Evolutionary conservation across 2,888 invertebrate genomes (phyloP).

Genomic region (Limnephilus marmoratus): DNA sequence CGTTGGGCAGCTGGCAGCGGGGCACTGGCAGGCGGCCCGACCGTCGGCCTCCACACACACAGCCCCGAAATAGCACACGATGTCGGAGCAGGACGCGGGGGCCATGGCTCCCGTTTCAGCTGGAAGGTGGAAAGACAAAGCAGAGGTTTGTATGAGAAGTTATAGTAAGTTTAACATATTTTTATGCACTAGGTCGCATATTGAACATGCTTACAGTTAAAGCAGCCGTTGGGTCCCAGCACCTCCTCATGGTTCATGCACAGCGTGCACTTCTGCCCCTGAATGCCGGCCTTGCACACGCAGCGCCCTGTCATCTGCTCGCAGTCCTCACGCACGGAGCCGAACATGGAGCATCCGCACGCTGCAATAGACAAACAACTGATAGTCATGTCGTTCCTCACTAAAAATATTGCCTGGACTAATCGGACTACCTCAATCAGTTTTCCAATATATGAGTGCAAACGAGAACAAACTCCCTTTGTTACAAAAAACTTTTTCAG

Average conservation of each 20-base stretch:
- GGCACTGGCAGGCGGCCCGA: conserved; percentile 87
- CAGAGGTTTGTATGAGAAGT: neutral
- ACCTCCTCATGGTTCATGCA: conserved; percentile 87
- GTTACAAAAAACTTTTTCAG: neutral
- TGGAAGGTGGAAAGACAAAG: conserved; percentile 68
- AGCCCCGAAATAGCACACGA: conserved; percentile 90
- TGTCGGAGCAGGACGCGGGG: conserved; percentile 82
- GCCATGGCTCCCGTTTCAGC: conserved; percentile 82
- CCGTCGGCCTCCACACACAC: conserved; percentile 86
- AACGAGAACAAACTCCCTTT: neutral
- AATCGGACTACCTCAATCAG: neutral
- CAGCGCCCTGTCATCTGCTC: conserved; percentile 95
- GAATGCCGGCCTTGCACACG: conserved; percentile 89
- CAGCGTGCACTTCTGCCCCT: conserved; percentile 91
- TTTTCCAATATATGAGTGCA: neutral
- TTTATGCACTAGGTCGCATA: neutral
- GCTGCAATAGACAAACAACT: conserved; percentile 76
- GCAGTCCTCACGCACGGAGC: conserved; percentile 93
- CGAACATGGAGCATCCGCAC: conserved; percentile 92
- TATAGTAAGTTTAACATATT: neutral
- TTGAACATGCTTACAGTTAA: conserved; percentile 71
- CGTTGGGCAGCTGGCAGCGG: conserved; percentile 75
- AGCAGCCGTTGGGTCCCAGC: conserved; percentile 84
- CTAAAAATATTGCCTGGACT: neutral
- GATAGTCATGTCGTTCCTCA: neutral